Base-by-base conservation (phyloP, 2,888 invertebrate genomes). In the Meloe dianella region DNA sequence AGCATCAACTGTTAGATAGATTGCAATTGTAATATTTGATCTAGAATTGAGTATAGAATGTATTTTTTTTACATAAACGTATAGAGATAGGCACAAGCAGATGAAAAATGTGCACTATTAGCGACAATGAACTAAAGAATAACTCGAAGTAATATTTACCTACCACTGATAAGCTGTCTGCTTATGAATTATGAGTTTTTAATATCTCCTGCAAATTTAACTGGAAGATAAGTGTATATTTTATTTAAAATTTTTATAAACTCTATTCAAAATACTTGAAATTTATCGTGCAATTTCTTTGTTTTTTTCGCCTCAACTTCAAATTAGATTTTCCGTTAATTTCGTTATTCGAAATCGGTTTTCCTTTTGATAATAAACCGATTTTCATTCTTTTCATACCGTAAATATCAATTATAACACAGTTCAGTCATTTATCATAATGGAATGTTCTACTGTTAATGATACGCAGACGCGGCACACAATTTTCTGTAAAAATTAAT, bases 171-270 rank as follows among this genome's bases (percentile, higher is more conserved):
- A 79, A 79, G 78, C 77, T 77, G 79, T 79, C 77, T 73, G 6
- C 65, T 65, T 68, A 68, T 80, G 78, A 80, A 74, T 80, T 79
- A 80, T 79, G 80, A 76, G 78, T 75, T 79, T 80, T 80, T 80
- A 79, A 79, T 80, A 80, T 79, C 76, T 5, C 72, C 70, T 68
- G 75, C 76, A 77, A 77, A 78, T 78, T 78, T 74, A 73, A 69
- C 71, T 67, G 69, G 69, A 71, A 67, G 68, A 68, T 68, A 70
- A 64, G 72, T 67, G 72, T 61, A 58, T 20, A 51, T 7, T 22
- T 22, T 54, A 0, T 2, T 27, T 27, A 3, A 27, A 17, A 17
- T 17, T 41, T 41, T 41, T n/a, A 41, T 4, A 2, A 3, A 6
- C 10, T 41, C 17, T n/a, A 5, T 6, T 41, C 3, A 1, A 17